These are phyloP conservation scores for Phoebastria nigripes DNA, from an alignment of 2,797 vertebrate species.

Conservation along the genomic window DNA sequence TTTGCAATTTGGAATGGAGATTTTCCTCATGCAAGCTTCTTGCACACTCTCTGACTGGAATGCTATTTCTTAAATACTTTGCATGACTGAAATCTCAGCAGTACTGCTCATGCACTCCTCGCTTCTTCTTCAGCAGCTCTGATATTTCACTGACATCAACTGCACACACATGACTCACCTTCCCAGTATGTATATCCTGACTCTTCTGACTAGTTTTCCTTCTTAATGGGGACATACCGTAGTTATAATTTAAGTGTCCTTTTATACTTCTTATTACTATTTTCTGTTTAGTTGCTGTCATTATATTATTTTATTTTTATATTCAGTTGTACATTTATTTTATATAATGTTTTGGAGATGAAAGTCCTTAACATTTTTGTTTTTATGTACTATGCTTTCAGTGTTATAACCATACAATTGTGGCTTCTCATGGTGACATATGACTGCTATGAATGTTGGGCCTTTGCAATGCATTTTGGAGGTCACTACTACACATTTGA, in stretches of 20 bases:
- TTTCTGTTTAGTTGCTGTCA: conserved; percentile 45
- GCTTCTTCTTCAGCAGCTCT: background rate
- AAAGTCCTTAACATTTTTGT: conserved; percentile 69
- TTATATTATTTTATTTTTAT: conserved; percentile 55
- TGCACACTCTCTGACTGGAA: background rate
- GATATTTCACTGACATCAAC: background rate
- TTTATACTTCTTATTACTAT: conserved; percentile 34
- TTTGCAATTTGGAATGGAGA: background rate
- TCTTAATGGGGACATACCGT: background rate
- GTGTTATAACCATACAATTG: conserved; percentile 78
- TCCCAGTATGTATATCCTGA: background rate
- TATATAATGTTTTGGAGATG: conserved; percentile 18
- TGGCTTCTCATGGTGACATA: conserved; percentile 77
- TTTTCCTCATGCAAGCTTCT: background rate
- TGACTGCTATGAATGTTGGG: conserved; percentile 74
- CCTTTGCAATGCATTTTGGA: conserved; percentile 77
- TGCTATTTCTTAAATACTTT: background rate
- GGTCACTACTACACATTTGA: conserved; percentile 74
- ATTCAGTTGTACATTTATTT: conserved; percentile 51
- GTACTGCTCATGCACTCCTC: background rate
- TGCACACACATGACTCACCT: background rate
- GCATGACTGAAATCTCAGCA: background rate
- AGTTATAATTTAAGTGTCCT: conserved; percentile 16
- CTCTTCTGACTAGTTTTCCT: background rate
- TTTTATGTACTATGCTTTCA: conserved; percentile 77